Evolutionary conservation across 2,113 vertebrate species (phyloP).

Genomic region (Galeopterus variegatus): DNA sequence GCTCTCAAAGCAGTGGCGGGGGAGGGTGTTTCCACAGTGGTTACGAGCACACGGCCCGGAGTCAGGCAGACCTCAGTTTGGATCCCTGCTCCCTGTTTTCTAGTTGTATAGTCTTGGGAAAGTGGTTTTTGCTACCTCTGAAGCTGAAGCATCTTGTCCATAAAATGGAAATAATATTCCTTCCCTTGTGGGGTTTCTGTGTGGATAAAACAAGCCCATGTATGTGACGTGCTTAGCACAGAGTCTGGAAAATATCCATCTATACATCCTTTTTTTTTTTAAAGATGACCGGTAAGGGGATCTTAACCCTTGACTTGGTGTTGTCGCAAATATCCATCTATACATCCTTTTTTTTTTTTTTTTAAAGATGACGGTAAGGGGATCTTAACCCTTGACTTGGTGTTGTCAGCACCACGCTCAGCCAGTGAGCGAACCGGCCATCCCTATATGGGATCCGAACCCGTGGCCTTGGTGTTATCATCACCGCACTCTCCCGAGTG

Average conservation of each 20-base stretch:
- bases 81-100: background rate
- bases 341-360: too few species aligned
- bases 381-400: too few species aligned
- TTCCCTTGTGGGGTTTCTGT: background rate
- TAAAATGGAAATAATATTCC: background rate
- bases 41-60: background rate
- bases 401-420: too few species aligned
- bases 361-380: too few species aligned
- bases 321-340: too few species aligned
- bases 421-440: too few species aligned
- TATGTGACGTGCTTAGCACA: background rate
- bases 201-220: conserved; percentile 9
- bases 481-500: too few species aligned
- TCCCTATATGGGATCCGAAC: too few species aligned
- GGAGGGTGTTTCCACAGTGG: background rate
- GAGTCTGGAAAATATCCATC: background rate
- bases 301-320: too few species aligned
- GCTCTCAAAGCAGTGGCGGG: background rate
- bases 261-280: background rate
- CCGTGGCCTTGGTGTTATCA: too few species aligned
- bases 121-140: background rate
- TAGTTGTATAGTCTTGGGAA: background rate
- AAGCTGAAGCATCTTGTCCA: background rate
- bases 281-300: too few species aligned
- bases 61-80: background rate